Evolutionary conservation across 1,140 invertebrate genomes (phyloP), one percentile per base, ranked within the genome.

Genomic region (Branchinecta lindahli): DNA sequence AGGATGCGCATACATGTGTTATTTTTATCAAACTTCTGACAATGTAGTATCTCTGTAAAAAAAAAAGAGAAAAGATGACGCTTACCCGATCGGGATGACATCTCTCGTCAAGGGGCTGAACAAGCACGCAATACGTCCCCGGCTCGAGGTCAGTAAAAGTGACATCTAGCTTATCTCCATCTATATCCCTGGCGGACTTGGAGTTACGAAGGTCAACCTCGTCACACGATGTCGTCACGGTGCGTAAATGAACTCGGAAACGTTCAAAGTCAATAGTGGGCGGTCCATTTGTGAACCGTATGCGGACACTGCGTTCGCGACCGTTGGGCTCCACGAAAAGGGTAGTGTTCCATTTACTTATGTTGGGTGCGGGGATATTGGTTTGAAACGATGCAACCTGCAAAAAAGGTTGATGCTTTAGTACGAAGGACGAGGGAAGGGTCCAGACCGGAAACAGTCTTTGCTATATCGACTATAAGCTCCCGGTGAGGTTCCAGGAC

Each of bases 81-180:
- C 33, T 33, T 61, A 61, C 52, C 52, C 52, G 18, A 20, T 61
- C 52, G 12, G 52, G 52, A 61, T 61, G 52, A 61, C 52, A 61
- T 61, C 52, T 61, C 18, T 61, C 52, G 52, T 61, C 52, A 2
- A 61, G 52, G 18, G 52, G 52, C 52, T 61, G 52, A 61, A 61
- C 52, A 6, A 61, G 6, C 12, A 61, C 52, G 52, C 52, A 61
- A 20, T 61, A 61, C 12, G 12, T 61, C 18, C 52, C 52, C 12
- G 52, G 52, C 12, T 12, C 52, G 2, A 61, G 52, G 52, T 61
- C 18, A 61, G 2, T 61, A 61, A 61, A 61, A 12, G 18, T 15
- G 18, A 61, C 52, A 20, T 61, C 52, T 20, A 61, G 12, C 18
- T 61, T 61, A 61, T 61, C 52, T 4, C 12, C 52, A 15, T 12